These are phyloP conservation scores for Festucalex cinctus DNA, from an alignment of 2,113 vertebrate species.

Conservation along the genomic window DNA sequence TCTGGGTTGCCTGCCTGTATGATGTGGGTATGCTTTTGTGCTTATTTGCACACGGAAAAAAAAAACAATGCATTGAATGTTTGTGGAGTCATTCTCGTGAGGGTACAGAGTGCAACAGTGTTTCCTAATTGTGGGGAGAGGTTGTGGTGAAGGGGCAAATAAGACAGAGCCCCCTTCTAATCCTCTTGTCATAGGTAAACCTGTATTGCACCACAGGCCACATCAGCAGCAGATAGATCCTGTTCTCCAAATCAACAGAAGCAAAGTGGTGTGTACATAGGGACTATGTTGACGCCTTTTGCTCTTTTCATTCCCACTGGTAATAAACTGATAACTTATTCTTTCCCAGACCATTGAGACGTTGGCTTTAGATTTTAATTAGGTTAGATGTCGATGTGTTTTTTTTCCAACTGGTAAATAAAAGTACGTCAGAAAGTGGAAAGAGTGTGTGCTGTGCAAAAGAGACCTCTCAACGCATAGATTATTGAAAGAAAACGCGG, in stretches of 20 bases:
- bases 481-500: background rate
- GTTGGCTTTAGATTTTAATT: background rate
- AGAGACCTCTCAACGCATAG: background rate
- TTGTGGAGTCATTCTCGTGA: conserved; percentile 9
- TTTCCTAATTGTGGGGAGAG: conserved; percentile 16
- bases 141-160: background rate
- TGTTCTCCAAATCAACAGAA: background rate
- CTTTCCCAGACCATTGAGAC: background rate
- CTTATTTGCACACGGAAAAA: conserved; percentile 20
- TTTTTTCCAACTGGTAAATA: background rate
- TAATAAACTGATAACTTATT: background rate
- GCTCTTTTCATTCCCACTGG: background rate
- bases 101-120: background rate
- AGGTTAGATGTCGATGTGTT: background rate
- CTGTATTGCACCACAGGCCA: background rate
- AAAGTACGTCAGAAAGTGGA: background rate
- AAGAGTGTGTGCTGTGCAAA: background rate
- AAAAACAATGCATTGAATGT: conserved; percentile 10
- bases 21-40: conserved; percentile 11
- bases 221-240: conserved; percentile 23
- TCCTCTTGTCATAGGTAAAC: conserved; percentile 26
- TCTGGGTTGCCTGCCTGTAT: background rate
- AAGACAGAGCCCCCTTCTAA: conserved; percentile 21
- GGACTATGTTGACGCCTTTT: background rate
- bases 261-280: background rate